Evolutionary conservation across 2,797 vertebrate genomes (phyloP), one percentile per base, ranked within the genome.

Genomic region (Sebastes goodei): DNA sequence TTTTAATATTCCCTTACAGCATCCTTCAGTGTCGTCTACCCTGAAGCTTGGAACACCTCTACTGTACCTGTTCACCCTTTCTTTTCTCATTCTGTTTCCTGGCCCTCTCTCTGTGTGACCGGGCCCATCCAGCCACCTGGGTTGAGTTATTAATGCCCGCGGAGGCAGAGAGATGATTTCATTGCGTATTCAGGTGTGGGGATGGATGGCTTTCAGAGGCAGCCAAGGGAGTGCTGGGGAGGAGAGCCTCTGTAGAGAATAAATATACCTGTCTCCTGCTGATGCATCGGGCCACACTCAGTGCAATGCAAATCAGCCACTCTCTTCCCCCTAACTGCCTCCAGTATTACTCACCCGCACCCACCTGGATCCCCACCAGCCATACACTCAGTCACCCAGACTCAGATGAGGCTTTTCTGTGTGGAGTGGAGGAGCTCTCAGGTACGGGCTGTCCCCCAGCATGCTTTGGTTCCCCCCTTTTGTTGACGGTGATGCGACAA

Each of bases 191-290:
- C 93, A 94, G 91, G 93, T 94, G 92, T 84, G 83, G 84, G 89
- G 92, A 94, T 95, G 85, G 93, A 94, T 95, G 93, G 92, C 86
- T 93, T 93, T 91, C 90, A 87, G 89, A 90, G 79, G 83, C 88
- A 82, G 89, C 80, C 81, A 71, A 74, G 85, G 93, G 90, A 94
- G 90, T 92, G 91, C 89, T 87, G 85, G 82, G 82, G 90, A 92
- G 89, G 86, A 93, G 91, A 94, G 92, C 82, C 89, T 95, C 89
- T 83, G 90, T 88, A 86, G 91, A 89, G 94, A 92, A 95, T 94
- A 95, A 94, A 96, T 95, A 96, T 93, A 94, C 93, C 92, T 90
- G 94, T 94, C 95, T 93, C 90, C 84, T 74, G 91, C 92, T 93
- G 94, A 94, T 93, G 93, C 90, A 95, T 94, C 82, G 88, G 86